Evolutionary conservation across 2,797 vertebrate species (phyloP), one percentile per base, ranked within the genome.

Genomic region (Galago senegalensis): DNA sequence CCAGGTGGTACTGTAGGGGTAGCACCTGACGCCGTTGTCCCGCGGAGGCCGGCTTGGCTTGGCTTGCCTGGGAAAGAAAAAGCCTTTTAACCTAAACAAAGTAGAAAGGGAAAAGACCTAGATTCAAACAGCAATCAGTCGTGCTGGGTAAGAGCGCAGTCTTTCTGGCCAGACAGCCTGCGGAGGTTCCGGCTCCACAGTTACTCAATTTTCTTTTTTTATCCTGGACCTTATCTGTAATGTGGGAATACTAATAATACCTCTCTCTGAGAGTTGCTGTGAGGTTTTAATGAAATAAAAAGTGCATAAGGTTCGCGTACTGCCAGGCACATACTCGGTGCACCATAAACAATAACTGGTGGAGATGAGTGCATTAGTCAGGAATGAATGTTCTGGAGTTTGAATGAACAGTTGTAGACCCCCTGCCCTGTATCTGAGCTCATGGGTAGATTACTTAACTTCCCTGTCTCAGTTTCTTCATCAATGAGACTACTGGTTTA

Each of bases 401-500:
- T 58, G 58, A 72, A 89, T 91, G 89, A 65, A 25, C 16, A 86
- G 46, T 43, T 49, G 7, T n/a, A 46, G 58, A 90, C 27, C 63
- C 25, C 29, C 61, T 37, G 16, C 21, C 69, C 40, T 84, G 40
- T n/a, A 1, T 53, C 9, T 5, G 31, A 25, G 13, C 27, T 25
- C 43, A n/a, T n/a, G 58, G 40, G n/a, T 37, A 49, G 12, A 21
- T 81, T 72, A 17, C 58, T 56, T 65, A 88, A 73, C n/a, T 37
- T 37, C 11, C 34, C 20, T 21, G 3, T 37, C 14, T 81, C 56
- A 6, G 46, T 29, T 93, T 94, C 46, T 43, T 70, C 65, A 20
- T 90, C 67, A 79, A 29, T 69, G 82, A 75, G n/a, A 70, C 89
- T 46, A 70, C 34, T 85, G 67, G 23, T 11, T 86, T 93, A 90